Evolutionary conservation across 1,140 invertebrate species (phyloP).

Genomic region (Papilio helenus): DNA sequence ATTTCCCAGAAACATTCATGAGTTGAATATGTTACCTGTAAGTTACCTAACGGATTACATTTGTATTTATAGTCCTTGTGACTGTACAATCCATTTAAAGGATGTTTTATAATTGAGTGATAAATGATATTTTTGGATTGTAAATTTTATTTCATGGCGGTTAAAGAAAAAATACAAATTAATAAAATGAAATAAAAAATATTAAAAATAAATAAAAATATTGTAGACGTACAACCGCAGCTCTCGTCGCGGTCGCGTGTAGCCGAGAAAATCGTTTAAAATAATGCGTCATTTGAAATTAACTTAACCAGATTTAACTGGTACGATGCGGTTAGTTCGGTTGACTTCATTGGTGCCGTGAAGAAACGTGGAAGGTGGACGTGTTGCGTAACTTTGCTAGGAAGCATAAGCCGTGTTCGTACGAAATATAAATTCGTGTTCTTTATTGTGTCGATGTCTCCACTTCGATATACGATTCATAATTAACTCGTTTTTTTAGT

Average conservation of each 20-base stretch:
- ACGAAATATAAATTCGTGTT: slow-evolving; percentile 7
- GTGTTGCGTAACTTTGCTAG: slow-evolving; percentile 32
- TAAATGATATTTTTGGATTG: no score
- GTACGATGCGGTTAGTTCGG: slow-evolving; percentile 50
- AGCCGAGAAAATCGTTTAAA: slow-evolving; percentile 42
- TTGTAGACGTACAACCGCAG: neutral
- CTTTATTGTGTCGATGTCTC: neutral
- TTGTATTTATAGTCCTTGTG: neutral
- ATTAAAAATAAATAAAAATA: neutral
- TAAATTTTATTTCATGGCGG: no score
- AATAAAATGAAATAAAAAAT: neutral
- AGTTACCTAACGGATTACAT: neutral
- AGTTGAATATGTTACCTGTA: slow-evolving; percentile 11
- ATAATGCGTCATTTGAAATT: slow-evolving; percentile 57
- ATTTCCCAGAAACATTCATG: slow-evolving; percentile 2
- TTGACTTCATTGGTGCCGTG: slow-evolving; percentile 48
- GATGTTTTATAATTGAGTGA: neutral
- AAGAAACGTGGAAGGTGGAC: slow-evolving; percentile 56
- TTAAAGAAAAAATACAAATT: neutral
- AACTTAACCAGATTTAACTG: slow-evolving; percentile 63
- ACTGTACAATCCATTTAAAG: neutral
- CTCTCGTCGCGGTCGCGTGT: slow-evolving; percentile 8
- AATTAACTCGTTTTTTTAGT: neutral
- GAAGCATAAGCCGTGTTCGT: slow-evolving; percentile 8
- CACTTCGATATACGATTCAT: neutral